phyloP scores from a whole-genome alignment of 2,797 vertebrate genomes.

The Enteromius mattozi region DNA sequence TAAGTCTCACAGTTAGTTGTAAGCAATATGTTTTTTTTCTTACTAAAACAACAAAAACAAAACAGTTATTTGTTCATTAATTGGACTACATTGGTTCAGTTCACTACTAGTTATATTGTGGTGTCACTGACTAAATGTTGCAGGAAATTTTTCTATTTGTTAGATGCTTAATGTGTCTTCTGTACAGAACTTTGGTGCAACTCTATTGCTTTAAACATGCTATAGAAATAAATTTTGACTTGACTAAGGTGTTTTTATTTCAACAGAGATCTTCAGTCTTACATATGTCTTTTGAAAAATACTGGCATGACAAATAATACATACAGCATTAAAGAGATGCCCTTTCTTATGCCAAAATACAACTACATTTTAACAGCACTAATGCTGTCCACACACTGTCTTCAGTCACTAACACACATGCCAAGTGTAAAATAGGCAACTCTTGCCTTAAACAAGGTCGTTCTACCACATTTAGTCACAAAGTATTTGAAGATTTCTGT shows the following conservation, averaged over 20 bases:
- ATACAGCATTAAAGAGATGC: not conserved
- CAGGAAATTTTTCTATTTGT: not conserved
- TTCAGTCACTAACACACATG: not conserved
- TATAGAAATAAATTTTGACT: not conserved
- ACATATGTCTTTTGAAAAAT: not conserved
- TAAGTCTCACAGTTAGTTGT: not conserved
- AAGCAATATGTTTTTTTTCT: not conserved
- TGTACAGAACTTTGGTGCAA: too few relatives aligned
- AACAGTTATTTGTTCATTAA: not conserved
- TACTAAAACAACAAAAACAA: not conserved
- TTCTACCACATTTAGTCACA: constrained; percentile 17
- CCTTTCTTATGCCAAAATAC: not conserved
- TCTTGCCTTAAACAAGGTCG: constrained; percentile 12
- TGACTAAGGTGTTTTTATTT: not conserved
- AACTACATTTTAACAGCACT: not conserved
- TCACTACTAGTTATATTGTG: not conserved
- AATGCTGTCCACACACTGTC: constrained; percentile 13
- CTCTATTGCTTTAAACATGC: not conserved
- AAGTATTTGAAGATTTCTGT: not conserved
- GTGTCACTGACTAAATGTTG: not conserved
- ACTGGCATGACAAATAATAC: not conserved
- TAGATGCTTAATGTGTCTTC: not conserved
- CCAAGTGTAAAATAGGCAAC: constrained; percentile 5
- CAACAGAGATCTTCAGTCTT: not conserved
- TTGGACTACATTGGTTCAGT: not conserved